Evolutionary conservation across 2,888 invertebrate species (phyloP).

Genomic region (Eumacrocentrus americanus): DNA sequence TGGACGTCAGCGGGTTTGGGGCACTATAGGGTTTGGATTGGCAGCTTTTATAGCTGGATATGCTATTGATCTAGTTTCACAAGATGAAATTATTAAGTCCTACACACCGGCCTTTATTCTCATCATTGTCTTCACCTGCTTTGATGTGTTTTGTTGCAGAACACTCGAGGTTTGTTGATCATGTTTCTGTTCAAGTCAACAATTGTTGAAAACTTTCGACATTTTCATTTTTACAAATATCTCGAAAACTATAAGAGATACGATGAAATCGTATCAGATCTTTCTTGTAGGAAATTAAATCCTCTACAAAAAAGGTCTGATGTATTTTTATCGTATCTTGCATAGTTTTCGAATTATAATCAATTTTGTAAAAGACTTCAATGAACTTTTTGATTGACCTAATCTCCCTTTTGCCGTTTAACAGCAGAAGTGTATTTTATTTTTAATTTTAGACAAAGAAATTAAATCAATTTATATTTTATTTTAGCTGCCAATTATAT

Average conservation of each 20-base stretch:
- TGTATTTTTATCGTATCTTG: no score
- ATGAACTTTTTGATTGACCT: no score
- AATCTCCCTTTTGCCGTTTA: no score
- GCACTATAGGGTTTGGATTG: slow-evolving; percentile 79
- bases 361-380: no score
- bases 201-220: no score
- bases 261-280: no score
- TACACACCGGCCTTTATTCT: slow-evolving; percentile 77
- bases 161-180: slow-evolving; percentile 65
- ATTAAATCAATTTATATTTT: slow-evolving; percentile 19
- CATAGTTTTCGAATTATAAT: no score
- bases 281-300: no score
- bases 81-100: slow-evolving; percentile 65
- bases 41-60: slow-evolving; percentile 76
- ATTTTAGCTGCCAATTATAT: slow-evolving; percentile 72
- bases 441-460: background rate
- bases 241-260: background rate
- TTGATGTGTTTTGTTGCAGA: slow-evolving; percentile 73
- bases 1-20: slow-evolving; percentile 82
- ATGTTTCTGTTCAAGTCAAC: no score
- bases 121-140: slow-evolving; percentile 68
- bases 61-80: slow-evolving; percentile 71
- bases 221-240: background rate
- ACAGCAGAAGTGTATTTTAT: no score
- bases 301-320: no score